phyloP scores from a whole-genome alignment of 1,140 invertebrate genomes.

The Lysiphlebus fabarum region DNA sequence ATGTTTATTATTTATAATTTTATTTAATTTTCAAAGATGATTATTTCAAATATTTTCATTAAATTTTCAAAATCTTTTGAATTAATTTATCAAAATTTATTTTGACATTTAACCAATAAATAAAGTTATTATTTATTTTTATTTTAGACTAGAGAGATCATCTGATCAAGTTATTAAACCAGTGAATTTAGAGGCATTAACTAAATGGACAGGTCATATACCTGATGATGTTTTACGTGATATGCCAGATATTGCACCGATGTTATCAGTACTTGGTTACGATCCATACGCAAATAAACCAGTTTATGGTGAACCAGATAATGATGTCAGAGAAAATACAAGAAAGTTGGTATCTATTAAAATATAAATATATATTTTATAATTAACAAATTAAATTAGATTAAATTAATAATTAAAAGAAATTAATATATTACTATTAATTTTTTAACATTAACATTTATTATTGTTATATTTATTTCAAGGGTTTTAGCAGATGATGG shows the following conservation, averaged over 20 bases:
- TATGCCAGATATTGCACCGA: conserved; percentile 89
- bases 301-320: conserved; percentile 84
- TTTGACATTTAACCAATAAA: no score
- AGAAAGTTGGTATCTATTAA: conserved; percentile 34
- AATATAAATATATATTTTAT: conserved; percentile 9
- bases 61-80: conserved; percentile 1
- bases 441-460: no score
- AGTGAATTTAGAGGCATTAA: conserved; percentile 92
- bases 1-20: conserved; percentile 41
- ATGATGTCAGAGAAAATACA: conserved; percentile 80
- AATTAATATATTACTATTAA: no score
- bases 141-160: conserved; percentile 88
- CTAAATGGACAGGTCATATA: conserved; percentile 94
- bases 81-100: no score
- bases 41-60: not conserved
- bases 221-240: conserved; percentile 86
- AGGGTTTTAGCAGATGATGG: conserved; percentile 48
- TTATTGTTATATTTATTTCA: conserved; percentile 24
- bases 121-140: not conserved
- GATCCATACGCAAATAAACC: conserved; percentile 93
- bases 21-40: conserved; percentile 12
- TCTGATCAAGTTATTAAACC: conserved; percentile 99
- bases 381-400: not conserved
- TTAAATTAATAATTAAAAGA: conserved; percentile 1
- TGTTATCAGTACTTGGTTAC: conserved; percentile 88